A percentile compares a stretch with the other conserved stretches of the same genome.
Conservation (phyloP, 2,113 vertebrate species). For the Regulus satrapa region DNA sequence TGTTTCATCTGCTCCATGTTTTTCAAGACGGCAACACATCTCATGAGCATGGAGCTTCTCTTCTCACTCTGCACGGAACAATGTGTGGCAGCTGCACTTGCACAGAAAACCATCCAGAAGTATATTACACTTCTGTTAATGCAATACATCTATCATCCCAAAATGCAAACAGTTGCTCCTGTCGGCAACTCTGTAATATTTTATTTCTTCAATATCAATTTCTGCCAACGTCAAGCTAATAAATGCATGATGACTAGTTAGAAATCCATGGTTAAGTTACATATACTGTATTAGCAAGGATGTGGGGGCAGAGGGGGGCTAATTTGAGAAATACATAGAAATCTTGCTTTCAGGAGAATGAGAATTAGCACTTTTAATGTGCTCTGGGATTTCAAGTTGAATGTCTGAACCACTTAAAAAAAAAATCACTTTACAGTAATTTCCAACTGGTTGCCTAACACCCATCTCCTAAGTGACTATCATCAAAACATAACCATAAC, state of each 20-base stretch:
- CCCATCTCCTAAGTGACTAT: conserved; percentile 61
- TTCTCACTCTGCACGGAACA: not conserved
- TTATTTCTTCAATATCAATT: not conserved
- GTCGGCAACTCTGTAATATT: not conserved
- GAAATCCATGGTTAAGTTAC: not conserved
- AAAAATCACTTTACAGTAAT: conserved; percentile 51
- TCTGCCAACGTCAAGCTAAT: not conserved
- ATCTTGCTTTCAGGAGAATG: not conserved
- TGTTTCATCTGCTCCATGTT: not conserved
- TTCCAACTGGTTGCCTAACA: conserved; percentile 61
- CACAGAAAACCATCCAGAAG: not conserved
- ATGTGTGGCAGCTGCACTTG: not conserved
- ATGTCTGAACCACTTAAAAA: conserved; percentile 26
- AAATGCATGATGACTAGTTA: not conserved
- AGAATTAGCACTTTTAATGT: conserved; percentile 36
- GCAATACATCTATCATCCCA: not conserved
- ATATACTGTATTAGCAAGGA: not conserved
- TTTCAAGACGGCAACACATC: not conserved
- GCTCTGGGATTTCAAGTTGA: conserved; percentile 54
- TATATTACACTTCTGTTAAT: not conserved
- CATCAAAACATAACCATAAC: conserved; percentile 63
- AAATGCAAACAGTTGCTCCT: not conserved
- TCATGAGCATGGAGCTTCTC: not conserved
- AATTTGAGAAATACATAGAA: conserved; percentile 19
- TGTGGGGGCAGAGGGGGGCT: not conserved